These are phyloP conservation scores for Timema podura DNA, from an alignment of 2,888 invertebrate genomes.

Conservation along the genomic window DNA sequence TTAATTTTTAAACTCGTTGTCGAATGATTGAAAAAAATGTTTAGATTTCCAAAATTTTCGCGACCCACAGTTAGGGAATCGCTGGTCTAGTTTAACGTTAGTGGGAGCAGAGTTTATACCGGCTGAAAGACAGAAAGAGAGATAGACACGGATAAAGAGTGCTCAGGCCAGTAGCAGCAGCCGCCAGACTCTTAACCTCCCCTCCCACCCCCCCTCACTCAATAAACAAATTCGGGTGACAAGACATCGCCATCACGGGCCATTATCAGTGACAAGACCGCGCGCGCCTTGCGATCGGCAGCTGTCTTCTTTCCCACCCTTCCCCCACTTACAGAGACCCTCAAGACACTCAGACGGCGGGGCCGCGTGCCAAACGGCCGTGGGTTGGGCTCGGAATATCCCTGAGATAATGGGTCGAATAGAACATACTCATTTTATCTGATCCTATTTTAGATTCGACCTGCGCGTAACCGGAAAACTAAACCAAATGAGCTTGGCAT, in stretches of 20 bases:
- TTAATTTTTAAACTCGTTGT: too few relatives aligned
- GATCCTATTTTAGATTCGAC: not conserved
- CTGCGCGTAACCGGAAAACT: not conserved
- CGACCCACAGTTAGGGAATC: too few relatives aligned
- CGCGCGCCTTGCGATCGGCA: constrained; percentile 14
- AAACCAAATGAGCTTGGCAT: not conserved
- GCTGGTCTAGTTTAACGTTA: too few relatives aligned
- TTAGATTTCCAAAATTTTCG: too few relatives aligned
- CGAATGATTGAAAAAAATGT: too few relatives aligned
- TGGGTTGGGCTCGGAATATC: not conserved
- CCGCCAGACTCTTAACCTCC: constrained; percentile 16
- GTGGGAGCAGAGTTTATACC: too few relatives aligned
- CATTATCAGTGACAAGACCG: constrained; percentile 15
- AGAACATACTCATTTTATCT: not conserved
- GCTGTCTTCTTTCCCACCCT: constrained; percentile 5
- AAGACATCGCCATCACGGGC: constrained; percentile 16
- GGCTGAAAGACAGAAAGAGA: too few relatives aligned
- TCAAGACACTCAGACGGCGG: not conserved
- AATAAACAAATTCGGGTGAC: constrained; percentile 17
- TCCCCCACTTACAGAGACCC: too few relatives aligned
- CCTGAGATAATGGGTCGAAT: not conserved
- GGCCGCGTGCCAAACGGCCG: constrained; percentile 15
- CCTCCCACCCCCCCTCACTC: constrained; percentile 6
- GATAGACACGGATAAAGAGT: too few relatives aligned
- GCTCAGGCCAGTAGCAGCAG: too few relatives aligned